phyloP scores from a whole-genome alignment of 2,797 vertebrate species.

The Menidia menidia region DNA sequence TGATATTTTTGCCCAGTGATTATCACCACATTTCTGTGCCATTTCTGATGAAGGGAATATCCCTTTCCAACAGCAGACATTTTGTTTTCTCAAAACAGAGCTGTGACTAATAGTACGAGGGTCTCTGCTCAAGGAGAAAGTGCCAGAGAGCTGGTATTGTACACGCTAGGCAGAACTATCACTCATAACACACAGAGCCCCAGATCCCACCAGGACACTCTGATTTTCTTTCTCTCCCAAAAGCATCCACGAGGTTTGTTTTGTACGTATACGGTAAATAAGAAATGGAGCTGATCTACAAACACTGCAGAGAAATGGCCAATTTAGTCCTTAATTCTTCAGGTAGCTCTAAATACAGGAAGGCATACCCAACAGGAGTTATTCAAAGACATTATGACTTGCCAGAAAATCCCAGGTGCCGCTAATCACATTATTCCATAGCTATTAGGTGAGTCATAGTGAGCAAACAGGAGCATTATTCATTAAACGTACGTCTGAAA shows the following conservation, averaged over 20 bases:
- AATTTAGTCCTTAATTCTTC: slow-evolving; percentile 10
- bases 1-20: slow-evolving; percentile 1
- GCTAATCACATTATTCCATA: slow-evolving; percentile 9
- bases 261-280: slow-evolving; percentile 2
- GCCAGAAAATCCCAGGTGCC: slow-evolving; percentile 14
- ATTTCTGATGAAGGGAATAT: not conserved
- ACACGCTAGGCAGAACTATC: slow-evolving; percentile 8
- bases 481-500: not conserved
- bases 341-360: slow-evolving; percentile 29
- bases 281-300: slow-evolving; percentile 22
- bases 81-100: slow-evolving; percentile 27
- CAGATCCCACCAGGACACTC: slow-evolving; percentile 21
- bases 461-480: slow-evolving; percentile 20
- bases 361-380: slow-evolving; percentile 7
- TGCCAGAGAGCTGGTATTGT: slow-evolving; percentile 27
- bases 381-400: slow-evolving; percentile 8
- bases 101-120: slow-evolving; percentile 39
- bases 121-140: slow-evolving; percentile 20
- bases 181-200: slow-evolving; percentile 26
- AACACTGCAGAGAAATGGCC: not conserved
- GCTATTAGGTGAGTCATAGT: slow-evolving; percentile 2
- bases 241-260: slow-evolving; percentile 4
- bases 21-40: not conserved
- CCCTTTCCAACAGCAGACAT: slow-evolving; percentile 18
- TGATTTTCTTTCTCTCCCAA: slow-evolving; percentile 17